phyloP scores from a whole-genome alignment of 2,113 vertebrate genomes.

The Glareola pratincola region DNA sequence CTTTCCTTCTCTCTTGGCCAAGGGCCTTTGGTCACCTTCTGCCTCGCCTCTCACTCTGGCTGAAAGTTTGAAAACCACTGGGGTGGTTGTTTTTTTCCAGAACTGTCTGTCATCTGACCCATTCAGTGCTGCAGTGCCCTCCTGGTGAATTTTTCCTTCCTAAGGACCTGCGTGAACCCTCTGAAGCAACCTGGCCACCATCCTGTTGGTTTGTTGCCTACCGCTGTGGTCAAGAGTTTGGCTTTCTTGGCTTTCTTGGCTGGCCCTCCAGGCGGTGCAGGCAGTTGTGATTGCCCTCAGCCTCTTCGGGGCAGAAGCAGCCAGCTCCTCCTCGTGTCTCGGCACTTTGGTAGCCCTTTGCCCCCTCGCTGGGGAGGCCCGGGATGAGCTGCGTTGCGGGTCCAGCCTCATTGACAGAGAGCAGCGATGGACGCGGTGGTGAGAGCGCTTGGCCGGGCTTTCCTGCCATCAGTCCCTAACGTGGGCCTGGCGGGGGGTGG shows the following conservation, averaged over 20 bases:
- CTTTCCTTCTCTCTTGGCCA: not conserved
- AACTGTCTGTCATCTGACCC: rapidly evolving
- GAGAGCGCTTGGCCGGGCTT: not conserved
- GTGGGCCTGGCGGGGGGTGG: not conserved
- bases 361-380: rapidly evolving
- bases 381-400: not conserved
- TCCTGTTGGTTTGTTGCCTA: not conserved
- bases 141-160: not conserved
- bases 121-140: rapidly evolving
- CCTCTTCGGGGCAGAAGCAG: not conserved
- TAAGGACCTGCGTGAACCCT: rapidly evolving
- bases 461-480: too few species aligned
- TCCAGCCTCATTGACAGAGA: rapidly evolving
- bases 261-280: not conserved
- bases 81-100: not conserved
- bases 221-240: rapidly evolving
- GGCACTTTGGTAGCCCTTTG: rapidly evolving
- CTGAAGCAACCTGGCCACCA: not conserved
- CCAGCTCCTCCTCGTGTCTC: too few species aligned
- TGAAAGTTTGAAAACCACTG: not conserved
- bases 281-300: rapidly evolving
- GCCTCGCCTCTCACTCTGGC: not conserved
- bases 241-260: too few species aligned
- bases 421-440: rapidly evolving
- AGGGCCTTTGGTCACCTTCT: not conserved